Percentiles rank a stretch among this genome's conserved stretches.
Conservation (phyloP, 2,797 vertebrate genomes). For the Parotocinclus haroldoi region DNA sequence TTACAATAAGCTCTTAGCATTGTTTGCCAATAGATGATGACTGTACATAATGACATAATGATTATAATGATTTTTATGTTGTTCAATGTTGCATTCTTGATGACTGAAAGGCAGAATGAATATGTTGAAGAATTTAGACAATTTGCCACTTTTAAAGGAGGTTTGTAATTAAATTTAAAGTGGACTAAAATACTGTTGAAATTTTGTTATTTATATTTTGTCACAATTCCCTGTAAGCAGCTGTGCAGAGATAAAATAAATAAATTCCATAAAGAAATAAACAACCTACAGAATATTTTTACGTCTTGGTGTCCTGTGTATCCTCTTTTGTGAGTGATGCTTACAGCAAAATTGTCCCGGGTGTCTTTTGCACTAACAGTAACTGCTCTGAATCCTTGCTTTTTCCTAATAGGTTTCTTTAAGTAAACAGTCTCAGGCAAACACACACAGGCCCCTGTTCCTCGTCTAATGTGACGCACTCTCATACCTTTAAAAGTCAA, state of each 20-base stretch:
- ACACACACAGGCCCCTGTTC: slow-evolving; percentile 1
- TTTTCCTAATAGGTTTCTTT: slow-evolving; percentile 11
- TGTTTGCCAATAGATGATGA: slow-evolving; percentile 72
- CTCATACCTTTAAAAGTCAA: background rate
- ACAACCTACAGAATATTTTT: slow-evolving; percentile 69
- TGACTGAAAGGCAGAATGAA: slow-evolving; percentile 60
- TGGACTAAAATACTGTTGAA: slow-evolving; percentile 70
- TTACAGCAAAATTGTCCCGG: slow-evolving; percentile 2
- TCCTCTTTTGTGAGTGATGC: slow-evolving; percentile 5
- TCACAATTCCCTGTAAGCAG: slow-evolving; percentile 76
- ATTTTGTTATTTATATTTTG: slow-evolving; percentile 83
- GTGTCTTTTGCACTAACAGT: background rate
- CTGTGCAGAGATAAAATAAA: slow-evolving; percentile 77
- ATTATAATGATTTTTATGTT: slow-evolving; percentile 71
- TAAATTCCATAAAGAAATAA: slow-evolving; percentile 79
- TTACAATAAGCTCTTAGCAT: slow-evolving; percentile 78
- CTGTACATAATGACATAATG: slow-evolving; percentile 74
- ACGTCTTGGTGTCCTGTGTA: slow-evolving; percentile 51
- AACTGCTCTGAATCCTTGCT: slow-evolving; percentile 11
- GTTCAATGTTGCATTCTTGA: slow-evolving; percentile 71
- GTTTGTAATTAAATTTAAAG: slow-evolving; percentile 76
- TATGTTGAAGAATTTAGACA: slow-evolving; percentile 60
- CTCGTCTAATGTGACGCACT: slow-evolving; percentile 8
- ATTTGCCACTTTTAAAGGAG: slow-evolving; percentile 75
- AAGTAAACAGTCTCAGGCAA: slow-evolving; percentile 14